Percentiles rank a stretch among this genome's conserved stretches.
phyloP scores from a whole-genome alignment of 30 jellyfish, hydroid and myxozoan species.

The Cassiopea xamachana region DNA sequence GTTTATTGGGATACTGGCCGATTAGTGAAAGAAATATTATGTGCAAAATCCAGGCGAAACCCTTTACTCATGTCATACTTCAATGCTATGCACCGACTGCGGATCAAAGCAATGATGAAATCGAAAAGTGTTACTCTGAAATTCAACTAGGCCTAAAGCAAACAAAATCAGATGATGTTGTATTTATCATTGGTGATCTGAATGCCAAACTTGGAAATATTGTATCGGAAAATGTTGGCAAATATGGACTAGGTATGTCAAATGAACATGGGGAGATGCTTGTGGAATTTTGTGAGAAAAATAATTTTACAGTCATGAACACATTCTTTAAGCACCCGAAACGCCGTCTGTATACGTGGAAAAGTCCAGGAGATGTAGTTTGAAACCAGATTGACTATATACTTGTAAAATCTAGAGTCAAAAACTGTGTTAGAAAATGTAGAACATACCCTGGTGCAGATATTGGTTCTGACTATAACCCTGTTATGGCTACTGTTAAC shows the following conservation, averaged over 20 bases:
- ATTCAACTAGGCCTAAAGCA: too few relatives aligned
- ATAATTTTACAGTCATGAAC: background rate
- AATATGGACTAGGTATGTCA: background rate
- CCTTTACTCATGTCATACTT: too few relatives aligned
- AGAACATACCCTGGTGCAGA: background rate
- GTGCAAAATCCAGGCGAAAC: too few relatives aligned
- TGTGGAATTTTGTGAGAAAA: slow-evolving; percentile 1
- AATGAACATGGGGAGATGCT: background rate
- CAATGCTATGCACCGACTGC: too few relatives aligned
- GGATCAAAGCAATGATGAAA: too few relatives aligned
- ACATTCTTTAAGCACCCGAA: background rate
- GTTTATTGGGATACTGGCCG: too few relatives aligned
- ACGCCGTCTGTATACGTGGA: background rate
- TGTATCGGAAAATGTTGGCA: too few relatives aligned
- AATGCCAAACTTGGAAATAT: too few relatives aligned
- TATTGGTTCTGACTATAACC: background rate
- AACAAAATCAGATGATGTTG: too few relatives aligned
- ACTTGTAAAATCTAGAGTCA: background rate
- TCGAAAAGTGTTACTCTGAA: too few relatives aligned
- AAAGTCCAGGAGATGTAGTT: background rate
- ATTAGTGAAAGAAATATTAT: too few relatives aligned
- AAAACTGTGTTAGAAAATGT: background rate
- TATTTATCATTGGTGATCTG: too few relatives aligned
- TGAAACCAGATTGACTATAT: background rate
- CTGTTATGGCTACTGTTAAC: background rate